These are phyloP conservation scores for Scolopax bukidnonensis DNA, from an alignment of 2,797 vertebrate genomes.

Conservation along the genomic window DNA sequence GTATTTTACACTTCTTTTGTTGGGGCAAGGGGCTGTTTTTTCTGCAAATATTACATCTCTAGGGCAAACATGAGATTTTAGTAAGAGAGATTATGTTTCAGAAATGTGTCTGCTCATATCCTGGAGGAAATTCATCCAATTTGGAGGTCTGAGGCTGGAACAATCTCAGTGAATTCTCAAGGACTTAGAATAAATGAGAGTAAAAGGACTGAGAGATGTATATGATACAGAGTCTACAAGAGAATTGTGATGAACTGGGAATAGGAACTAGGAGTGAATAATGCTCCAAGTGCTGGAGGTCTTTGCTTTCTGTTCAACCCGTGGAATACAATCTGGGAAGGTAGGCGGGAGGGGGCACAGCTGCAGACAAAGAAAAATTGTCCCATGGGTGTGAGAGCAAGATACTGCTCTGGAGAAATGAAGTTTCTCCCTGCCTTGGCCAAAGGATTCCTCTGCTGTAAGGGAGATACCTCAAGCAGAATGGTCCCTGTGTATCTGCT, in stretches of 20 bases:
- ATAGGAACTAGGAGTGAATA: background rate
- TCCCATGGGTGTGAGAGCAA: background rate
- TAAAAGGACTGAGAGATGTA: background rate
- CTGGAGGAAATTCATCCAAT: background rate
- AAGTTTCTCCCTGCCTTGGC: background rate
- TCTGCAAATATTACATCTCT: background rate
- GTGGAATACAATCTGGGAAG: background rate
- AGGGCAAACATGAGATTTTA: background rate
- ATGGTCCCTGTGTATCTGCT: background rate
- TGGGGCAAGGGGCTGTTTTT: background rate
- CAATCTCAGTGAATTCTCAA: background rate
- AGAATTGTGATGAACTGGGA: background rate
- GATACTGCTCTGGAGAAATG: background rate
- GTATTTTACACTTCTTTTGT: background rate
- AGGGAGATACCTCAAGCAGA: background rate
- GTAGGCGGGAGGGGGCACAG: background rate
- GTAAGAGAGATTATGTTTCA: background rate
- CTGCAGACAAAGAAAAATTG: background rate
- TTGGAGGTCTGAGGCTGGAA: background rate
- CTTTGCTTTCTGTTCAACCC: background rate
- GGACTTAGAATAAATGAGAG: background rate
- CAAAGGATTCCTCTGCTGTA: background rate
- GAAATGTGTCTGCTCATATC: background rate
- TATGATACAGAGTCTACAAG: background rate
- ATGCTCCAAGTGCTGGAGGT: background rate